Evolutionary conservation across 1,140 invertebrate species (phyloP), one percentile per base, ranked within the genome.

Genomic region (Trichonephila clavata): DNA sequence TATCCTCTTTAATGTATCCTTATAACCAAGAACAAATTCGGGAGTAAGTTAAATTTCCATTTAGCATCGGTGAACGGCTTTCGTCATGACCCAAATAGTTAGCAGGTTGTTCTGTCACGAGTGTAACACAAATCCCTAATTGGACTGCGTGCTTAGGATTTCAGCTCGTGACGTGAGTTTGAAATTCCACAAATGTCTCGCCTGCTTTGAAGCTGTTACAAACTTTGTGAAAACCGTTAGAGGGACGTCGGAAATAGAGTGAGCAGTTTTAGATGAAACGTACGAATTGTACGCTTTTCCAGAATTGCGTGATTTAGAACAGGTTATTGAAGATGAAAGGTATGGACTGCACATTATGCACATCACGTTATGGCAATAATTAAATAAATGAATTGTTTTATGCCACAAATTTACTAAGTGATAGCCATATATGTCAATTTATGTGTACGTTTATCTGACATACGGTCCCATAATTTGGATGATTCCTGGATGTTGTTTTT

Each of bases 31-130:
- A 39, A 81, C 77, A 77, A 80, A 90, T 60, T 90, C 50, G 71
- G 27, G 63, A 59, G 43, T 32, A 39, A 59, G 71, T 90, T 80
- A 90, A 90, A 90, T 90, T 90, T 90, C 50, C 65, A 80, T 90
- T 50, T 80, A 50, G 88, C 24, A 65, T 43, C 32, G 18, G 10
- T 43, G 71, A 90, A 60, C 20, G 43, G 57, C 13, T 60, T 80
- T 61, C 86, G 27, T 27, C 27, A 61, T 50, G 86, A 71, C 86
- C 86, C 71, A 39, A 32, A 89, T 89, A 89, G 86, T 68, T 89
- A 90, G 68, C 71, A 60, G 65, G 43, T n/a, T 50, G 63, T 88
- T 39, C 14, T 90, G 88, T 59, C 88, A 80, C 88, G 88, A 80
- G 88, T 59, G 63, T 32, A 68, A 50, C 32, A 80, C 50, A 50